These are phyloP conservation scores for Larimichthys crocea DNA, from an alignment of 2,113 vertebrate genomes.

Conservation along the genomic window DNA sequence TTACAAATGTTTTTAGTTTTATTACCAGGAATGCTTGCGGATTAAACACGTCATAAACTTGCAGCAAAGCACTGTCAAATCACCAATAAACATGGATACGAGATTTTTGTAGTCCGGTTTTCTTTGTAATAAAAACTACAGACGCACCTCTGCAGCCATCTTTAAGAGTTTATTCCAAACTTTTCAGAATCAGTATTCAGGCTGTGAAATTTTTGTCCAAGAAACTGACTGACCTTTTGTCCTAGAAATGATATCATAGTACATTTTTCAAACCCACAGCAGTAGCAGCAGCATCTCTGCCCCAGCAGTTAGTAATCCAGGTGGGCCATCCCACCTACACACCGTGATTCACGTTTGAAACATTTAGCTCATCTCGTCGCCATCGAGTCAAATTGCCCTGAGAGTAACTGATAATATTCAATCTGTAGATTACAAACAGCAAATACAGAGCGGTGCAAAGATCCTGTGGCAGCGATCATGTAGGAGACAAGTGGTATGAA, in stretches of 20 bases:
- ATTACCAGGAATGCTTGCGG: not conserved
- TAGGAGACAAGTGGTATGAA: constrained; percentile 36
- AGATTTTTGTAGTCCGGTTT: not conserved
- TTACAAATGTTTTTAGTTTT: not conserved
- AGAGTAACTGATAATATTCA: constrained; percentile 41
- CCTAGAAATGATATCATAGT: constrained; percentile 42
- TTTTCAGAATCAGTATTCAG: constrained; percentile 4
- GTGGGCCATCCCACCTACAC: constrained; percentile 67
- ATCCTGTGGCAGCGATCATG: constrained; percentile 18
- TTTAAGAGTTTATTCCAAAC: constrained; percentile 4
- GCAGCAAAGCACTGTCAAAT: not conserved
- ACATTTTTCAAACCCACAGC: constrained; percentile 53
- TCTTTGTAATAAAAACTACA: not conserved
- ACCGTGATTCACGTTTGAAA: constrained; percentile 69
- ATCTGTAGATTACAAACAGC: constrained; percentile 30
- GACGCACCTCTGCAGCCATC: not conserved
- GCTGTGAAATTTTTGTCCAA: not conserved
- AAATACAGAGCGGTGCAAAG: constrained; percentile 16
- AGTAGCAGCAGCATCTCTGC: constrained; percentile 38
- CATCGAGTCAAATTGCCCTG: constrained; percentile 41
- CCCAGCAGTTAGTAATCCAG: constrained; percentile 68
- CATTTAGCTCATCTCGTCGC: constrained; percentile 61
- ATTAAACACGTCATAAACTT: not conserved
- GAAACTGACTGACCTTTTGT: constrained; percentile 9
- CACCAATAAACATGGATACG: not conserved